These are phyloP conservation scores for Periophthalmodon schlosseri DNA, from an alignment of 2,113 vertebrate genomes.

Conservation along the genomic window DNA sequence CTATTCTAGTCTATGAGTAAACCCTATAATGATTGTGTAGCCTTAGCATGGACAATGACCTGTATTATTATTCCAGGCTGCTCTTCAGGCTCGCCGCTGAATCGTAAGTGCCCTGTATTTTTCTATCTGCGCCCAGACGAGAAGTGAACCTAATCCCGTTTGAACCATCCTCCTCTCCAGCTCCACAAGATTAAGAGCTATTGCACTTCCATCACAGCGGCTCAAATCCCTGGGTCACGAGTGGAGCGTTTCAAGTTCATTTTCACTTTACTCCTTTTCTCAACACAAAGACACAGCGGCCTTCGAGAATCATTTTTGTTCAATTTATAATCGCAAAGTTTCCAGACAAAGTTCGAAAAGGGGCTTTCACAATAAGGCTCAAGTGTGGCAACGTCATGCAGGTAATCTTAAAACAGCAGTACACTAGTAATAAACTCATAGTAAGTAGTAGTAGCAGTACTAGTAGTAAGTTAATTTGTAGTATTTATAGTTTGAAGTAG, in stretches of 20 bases:
- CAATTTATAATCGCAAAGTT: neutral
- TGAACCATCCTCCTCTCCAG: slow-evolving; percentile 30
- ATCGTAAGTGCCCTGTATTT: slow-evolving; percentile 16
- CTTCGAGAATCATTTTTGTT: neutral
- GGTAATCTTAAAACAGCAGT: neutral
- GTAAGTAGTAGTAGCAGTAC: no score
- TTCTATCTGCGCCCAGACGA: neutral
- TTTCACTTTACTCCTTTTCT: slow-evolving; percentile 3
- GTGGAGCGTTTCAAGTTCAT: neutral
- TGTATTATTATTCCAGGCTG: slow-evolving; percentile 16
- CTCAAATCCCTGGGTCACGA: slow-evolving; percentile 19
- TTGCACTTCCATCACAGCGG: slow-evolving; percentile 23
- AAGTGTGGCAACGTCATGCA: neutral
- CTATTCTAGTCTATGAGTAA: neutral
- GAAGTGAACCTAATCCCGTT: slow-evolving; percentile 30
- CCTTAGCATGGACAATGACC: slow-evolving; percentile 16
- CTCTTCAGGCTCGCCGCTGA: neutral
- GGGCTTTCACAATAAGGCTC: neutral
- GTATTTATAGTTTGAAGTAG: neutral
- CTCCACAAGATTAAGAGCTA: slow-evolving; percentile 17
- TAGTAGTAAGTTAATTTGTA: neutral
- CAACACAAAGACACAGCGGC: slow-evolving; percentile 6
- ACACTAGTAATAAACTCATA: neutral
- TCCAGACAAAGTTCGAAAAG: neutral
- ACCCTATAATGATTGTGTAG: neutral